Conservation (phyloP, 2,797 vertebrate genomes). For the Vultur gryphus region DNA sequence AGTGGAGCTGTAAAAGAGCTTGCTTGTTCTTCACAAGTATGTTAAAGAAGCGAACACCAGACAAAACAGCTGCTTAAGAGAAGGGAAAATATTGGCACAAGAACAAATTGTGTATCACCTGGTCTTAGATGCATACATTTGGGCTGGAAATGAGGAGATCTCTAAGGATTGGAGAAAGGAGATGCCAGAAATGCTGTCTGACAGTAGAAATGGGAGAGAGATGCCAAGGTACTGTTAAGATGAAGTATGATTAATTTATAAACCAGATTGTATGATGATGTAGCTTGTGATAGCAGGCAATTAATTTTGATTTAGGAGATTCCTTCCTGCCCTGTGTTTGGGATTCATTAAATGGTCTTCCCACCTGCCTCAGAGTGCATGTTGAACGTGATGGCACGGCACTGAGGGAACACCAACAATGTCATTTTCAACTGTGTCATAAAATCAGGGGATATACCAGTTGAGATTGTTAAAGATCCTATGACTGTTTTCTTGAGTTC, state of each 20-base stretch:
- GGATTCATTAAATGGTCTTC: background rate
- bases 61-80: background rate
- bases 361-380: background rate
- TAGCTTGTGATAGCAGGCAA: constrained; percentile 23
- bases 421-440: background rate
- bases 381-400: background rate
- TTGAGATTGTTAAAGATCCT: background rate
- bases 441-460: background rate
- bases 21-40: background rate
- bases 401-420: background rate
- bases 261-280: constrained; percentile 20
- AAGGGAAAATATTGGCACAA: background rate
- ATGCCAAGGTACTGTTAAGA: constrained; percentile 4
- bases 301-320: constrained; percentile 43
- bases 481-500: background rate
- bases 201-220: background rate
- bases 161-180: background rate
- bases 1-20: background rate
- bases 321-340: background rate
- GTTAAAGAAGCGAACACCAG: background rate
- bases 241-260: constrained; percentile 36
- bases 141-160: background rate
- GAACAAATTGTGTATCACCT: background rate
- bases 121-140: background rate
- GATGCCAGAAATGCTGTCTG: background rate